phyloP scores from a whole-genome alignment of 2,797 vertebrate species.

The Sebastes itinus region DNA sequence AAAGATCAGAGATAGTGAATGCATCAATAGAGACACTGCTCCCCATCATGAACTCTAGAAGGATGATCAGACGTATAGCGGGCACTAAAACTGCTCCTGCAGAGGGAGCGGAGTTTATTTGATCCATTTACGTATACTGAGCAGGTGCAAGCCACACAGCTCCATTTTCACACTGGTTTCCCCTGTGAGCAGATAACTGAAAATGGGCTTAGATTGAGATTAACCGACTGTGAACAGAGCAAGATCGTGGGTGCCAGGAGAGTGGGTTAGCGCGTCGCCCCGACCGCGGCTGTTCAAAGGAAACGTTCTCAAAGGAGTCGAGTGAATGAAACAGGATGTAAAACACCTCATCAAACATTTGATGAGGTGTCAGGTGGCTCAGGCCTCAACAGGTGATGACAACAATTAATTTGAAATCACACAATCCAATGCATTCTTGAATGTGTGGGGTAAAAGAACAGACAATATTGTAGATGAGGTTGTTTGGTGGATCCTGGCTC shows the following conservation, averaged over 20 bases:
- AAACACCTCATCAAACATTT: not conserved
- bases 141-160: not conserved
- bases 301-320: not conserved
- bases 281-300: not conserved
- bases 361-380: not conserved
- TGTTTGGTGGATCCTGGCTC: not conserved
- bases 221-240: not conserved
- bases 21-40: not conserved
- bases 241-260: not conserved
- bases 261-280: not conserved
- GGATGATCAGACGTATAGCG: not conserved
- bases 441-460: not conserved
- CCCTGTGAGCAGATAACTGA: not conserved
- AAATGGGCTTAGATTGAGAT: not conserved
- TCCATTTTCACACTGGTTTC: not conserved
- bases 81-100: not conserved
- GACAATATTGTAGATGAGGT: not conserved
- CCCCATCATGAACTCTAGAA: not conserved
- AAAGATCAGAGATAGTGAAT: not conserved
- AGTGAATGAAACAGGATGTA: not conserved
- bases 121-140: not conserved
- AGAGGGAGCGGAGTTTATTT: not conserved
- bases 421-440: fast-evolving
- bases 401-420: not conserved
- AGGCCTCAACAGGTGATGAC: not conserved